A percentile compares a stretch with the other conserved stretches of the same genome.
Evolutionary conservation across 2,113 vertebrate genomes (phyloP).

Genomic region (Macheiramphus alcinus): DNA sequence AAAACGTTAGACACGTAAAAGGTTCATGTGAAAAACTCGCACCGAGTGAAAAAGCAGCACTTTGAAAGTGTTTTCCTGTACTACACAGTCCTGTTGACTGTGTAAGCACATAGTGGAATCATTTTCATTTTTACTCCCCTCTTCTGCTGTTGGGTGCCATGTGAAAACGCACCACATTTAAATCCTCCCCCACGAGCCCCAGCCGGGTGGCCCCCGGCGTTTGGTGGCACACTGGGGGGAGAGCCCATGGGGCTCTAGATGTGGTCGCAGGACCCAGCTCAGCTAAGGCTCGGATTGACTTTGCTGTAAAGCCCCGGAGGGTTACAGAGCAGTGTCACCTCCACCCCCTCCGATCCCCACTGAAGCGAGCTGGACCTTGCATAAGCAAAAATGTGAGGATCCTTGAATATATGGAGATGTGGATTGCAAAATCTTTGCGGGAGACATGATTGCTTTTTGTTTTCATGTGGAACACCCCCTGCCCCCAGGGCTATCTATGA

Average conservation of each 20-base stretch:
- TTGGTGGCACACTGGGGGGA: background rate
- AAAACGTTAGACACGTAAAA: background rate
- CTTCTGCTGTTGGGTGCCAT: background rate
- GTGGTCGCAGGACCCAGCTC: background rate
- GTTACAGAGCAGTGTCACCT: background rate
- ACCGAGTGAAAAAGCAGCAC: background rate
- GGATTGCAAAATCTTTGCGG: background rate
- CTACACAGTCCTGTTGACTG: accelerated
- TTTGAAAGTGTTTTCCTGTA: background rate
- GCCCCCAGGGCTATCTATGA: accelerated
- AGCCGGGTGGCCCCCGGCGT: background rate
- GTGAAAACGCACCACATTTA: background rate
- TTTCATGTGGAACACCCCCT: background rate
- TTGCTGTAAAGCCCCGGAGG: background rate
- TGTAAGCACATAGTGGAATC: accelerated
- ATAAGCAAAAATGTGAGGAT: background rate
- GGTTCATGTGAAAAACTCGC: background rate
- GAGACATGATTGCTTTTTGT: background rate
- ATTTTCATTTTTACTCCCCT: background rate
- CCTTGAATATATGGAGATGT: accelerated
- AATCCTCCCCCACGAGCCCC: background rate
- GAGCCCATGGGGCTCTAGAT: accelerated
- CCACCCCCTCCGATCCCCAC: accelerated
- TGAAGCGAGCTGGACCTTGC: accelerated
- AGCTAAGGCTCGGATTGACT: accelerated